Conservation (phyloP, 2,113 vertebrate species). For the human region DNA sequence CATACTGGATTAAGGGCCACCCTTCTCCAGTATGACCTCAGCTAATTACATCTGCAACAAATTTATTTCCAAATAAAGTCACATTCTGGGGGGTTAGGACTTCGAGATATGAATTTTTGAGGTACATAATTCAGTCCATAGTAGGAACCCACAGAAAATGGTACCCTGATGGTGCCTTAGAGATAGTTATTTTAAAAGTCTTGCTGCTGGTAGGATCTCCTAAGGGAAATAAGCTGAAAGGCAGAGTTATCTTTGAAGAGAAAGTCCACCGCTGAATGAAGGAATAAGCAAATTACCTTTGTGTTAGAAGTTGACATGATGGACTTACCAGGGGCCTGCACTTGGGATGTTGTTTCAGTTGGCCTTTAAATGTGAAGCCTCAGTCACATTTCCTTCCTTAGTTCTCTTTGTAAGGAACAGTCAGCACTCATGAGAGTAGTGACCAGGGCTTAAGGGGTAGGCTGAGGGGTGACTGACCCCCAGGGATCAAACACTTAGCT, state of each 20-base stretch:
- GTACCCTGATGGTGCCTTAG: not conserved
- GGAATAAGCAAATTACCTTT: conserved; percentile 40
- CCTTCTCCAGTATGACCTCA: not conserved
- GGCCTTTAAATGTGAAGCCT: not conserved
- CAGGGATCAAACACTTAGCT: not conserved
- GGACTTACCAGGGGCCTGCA: not conserved
- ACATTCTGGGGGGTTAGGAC: not conserved
- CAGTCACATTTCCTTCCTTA: conserved; percentile 51
- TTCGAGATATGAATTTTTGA: not conserved
- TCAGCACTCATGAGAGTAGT: not conserved
- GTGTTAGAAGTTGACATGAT: conserved; percentile 41
- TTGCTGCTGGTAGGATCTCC: conserved; percentile 5
- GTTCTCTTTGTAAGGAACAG: not conserved
- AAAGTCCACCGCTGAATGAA: conserved; percentile 42
- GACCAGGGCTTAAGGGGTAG: not conserved
- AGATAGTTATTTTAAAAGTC: conserved; percentile 21
- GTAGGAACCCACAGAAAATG: conserved; percentile 7
- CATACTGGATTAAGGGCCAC: not conserved
- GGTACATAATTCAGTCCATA: not conserved
- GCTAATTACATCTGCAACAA: not conserved
- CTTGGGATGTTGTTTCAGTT: conserved; percentile 49
- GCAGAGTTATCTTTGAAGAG: conserved; percentile 24
- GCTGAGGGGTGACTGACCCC: not conserved
- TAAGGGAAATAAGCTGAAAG: conserved; percentile 28
- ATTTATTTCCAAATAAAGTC: not conserved